Conservation (phyloP, 1,140 invertebrate species). For the Neomicropteryx cornuta region DNA sequence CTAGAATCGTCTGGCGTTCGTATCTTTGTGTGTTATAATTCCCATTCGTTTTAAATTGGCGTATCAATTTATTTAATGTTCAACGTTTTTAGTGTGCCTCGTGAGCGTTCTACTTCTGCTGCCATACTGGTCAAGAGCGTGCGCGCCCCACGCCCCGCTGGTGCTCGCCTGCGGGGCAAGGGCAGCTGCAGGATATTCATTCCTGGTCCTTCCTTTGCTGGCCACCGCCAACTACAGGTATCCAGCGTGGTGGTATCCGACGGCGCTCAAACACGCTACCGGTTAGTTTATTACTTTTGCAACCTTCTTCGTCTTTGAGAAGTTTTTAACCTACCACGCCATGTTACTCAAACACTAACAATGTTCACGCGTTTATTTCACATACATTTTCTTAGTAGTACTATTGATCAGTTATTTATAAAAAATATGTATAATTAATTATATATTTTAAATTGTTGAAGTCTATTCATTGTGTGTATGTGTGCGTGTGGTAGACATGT, state of each 20-base stretch:
- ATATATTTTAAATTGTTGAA: too few relatives aligned
- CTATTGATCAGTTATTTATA: too few relatives aligned
- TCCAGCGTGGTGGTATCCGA: slow-evolving; percentile 41
- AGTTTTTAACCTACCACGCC: too few relatives aligned
- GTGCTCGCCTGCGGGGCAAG: slow-evolving; percentile 45
- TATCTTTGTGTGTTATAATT: background rate
- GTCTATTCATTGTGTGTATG: too few relatives aligned
- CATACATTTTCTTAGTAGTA: too few relatives aligned
- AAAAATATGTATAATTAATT: too few relatives aligned
- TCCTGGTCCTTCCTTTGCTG: slow-evolving; percentile 47
- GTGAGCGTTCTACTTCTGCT: slow-evolving; percentile 48
- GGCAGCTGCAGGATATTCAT: slow-evolving; percentile 50
- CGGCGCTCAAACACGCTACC: slow-evolving; percentile 27
- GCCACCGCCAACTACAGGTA: slow-evolving; percentile 55
- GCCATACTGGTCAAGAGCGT: slow-evolving; percentile 45
- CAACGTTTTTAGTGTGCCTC: slow-evolving; percentile 44
- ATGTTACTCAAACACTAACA: too few relatives aligned
- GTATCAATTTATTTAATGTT: background rate
- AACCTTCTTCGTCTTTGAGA: too few relatives aligned
- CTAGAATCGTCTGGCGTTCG: too few relatives aligned
- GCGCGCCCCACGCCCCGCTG: slow-evolving; percentile 35
- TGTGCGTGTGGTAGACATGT: too few relatives aligned
- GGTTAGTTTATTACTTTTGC: slow-evolving; percentile 20
- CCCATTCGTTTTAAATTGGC: background rate
- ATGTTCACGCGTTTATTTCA: too few relatives aligned